These are phyloP conservation scores for Xiphophorus maculatus DNA, from an alignment of 2,113 vertebrate species.

Conservation along the genomic window DNA sequence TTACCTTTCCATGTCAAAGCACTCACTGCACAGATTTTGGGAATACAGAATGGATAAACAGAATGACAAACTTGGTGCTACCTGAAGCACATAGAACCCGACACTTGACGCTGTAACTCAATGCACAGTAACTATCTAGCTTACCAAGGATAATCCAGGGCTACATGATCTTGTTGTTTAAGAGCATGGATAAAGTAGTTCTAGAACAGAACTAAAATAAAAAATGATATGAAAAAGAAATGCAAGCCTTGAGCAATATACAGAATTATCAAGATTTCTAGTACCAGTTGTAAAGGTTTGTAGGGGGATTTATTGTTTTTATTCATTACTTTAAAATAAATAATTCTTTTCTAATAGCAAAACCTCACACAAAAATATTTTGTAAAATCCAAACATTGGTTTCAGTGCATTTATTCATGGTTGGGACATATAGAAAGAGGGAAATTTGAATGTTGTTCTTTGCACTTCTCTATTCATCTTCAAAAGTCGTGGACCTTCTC, in stretches of 20 bases:
- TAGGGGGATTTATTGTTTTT: too few relatives aligned
- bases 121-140: constrained; percentile 46
- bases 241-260: too few relatives aligned
- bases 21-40: constrained; percentile 21
- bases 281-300: too few relatives aligned
- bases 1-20: background rate
- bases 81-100: constrained; percentile 56
- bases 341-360: too few relatives aligned
- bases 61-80: constrained; percentile 78
- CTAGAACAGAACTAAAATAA: background rate
- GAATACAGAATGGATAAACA: constrained; percentile 34
- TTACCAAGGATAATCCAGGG: constrained; percentile 49
- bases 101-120: constrained; percentile 69
- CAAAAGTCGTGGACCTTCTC: background rate
- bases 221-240: background rate
- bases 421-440: too few relatives aligned
- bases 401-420: too few relatives aligned
- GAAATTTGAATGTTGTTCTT: background rate
- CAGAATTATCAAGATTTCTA: too few relatives aligned
- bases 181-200: constrained; percentile 10
- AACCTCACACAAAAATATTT: too few relatives aligned
- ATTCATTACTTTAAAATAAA: too few relatives aligned
- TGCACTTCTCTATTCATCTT: background rate
- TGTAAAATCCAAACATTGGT: too few relatives aligned
- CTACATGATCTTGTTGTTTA: constrained; percentile 36